Evolutionary conservation across 1,140 invertebrate genomes (phyloP).

Genomic region (Homalodisca vitripennis): DNA sequence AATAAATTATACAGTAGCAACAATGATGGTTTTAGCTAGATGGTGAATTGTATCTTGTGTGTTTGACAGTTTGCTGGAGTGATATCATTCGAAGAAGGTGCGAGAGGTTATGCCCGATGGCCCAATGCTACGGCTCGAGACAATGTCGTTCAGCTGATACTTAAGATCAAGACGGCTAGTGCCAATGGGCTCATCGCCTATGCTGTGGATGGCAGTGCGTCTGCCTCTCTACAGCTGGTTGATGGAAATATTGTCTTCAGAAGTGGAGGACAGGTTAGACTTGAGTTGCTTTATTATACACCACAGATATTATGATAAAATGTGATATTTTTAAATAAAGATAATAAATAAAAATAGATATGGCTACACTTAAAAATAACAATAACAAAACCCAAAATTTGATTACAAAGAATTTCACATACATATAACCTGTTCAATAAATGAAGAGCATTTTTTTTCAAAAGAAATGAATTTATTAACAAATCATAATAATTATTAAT

Average conservation of each 20-base stretch:
- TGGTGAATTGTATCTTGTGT: too few relatives aligned
- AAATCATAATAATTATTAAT: too few relatives aligned
- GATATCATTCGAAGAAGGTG: constrained; percentile 58
- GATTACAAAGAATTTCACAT: too few relatives aligned
- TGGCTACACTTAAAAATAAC: too few relatives aligned
- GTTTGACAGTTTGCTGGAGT: constrained; percentile 57
- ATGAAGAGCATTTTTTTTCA: too few relatives aligned
- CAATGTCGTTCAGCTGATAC: constrained; percentile 68
- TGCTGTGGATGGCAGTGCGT: constrained; percentile 62
- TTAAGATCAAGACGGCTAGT: constrained; percentile 85
- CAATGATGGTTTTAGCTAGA: too few relatives aligned
- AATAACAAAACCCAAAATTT: too few relatives aligned
- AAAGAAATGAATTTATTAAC: too few relatives aligned
- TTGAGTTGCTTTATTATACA: background rate
- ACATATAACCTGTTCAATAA: too few relatives aligned
- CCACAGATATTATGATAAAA: constrained; percentile 47
- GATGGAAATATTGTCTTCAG: constrained; percentile 70
- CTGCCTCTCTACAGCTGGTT: constrained; percentile 62
- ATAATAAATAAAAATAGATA: constrained; percentile 73
- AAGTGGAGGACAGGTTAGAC: constrained; percentile 57
- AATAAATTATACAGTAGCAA: too few relatives aligned
- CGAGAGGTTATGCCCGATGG: constrained; percentile 63
- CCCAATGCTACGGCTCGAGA: constrained; percentile 55
- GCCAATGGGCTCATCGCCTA: constrained; percentile 78
- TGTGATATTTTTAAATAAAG: constrained; percentile 53